Conservation (phyloP, 1,140 invertebrate genomes). For the Yoshiicerus persimilis region DNA sequence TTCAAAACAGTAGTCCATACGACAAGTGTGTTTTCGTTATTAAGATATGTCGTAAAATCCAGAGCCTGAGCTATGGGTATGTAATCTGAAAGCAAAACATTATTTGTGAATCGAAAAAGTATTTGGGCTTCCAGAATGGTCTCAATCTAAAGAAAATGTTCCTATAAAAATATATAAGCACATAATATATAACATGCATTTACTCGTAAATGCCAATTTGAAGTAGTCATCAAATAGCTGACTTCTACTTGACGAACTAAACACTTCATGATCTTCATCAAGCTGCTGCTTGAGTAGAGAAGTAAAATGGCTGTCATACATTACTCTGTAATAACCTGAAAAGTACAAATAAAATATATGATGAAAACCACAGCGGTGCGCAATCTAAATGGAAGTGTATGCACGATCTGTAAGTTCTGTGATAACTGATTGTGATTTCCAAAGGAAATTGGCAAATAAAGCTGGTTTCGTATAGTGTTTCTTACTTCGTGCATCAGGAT, state of each 20-base stretch:
- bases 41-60: conserved; percentile 24
- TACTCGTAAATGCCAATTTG: not conserved
- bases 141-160: no score
- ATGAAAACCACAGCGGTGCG: no score
- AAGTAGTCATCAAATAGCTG: conserved; percentile 42
- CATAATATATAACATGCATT: no score
- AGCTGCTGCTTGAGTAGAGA: not conserved
- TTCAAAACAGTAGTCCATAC: conserved; percentile 27
- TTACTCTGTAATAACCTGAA: conserved; percentile 40
- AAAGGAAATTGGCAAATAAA: no score
- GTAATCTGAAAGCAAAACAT: conserved; percentile 16
- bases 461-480: no score
- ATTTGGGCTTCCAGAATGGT: no score
- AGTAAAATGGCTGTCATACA: conserved; percentile 26
- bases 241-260: conserved; percentile 26
- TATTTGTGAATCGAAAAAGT: no score
- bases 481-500: conserved; percentile 30
- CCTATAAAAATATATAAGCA: no score
- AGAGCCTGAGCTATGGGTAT: not conserved
- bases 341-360: not conserved
- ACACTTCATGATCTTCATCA: not conserved
- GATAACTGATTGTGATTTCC: not conserved
- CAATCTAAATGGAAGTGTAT: conserved; percentile 68
- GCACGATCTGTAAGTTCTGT: no score
- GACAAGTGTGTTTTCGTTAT: not conserved